Base-by-base conservation (phyloP, 2,888 invertebrate species). In the Caenorhabditis afra region DNA sequence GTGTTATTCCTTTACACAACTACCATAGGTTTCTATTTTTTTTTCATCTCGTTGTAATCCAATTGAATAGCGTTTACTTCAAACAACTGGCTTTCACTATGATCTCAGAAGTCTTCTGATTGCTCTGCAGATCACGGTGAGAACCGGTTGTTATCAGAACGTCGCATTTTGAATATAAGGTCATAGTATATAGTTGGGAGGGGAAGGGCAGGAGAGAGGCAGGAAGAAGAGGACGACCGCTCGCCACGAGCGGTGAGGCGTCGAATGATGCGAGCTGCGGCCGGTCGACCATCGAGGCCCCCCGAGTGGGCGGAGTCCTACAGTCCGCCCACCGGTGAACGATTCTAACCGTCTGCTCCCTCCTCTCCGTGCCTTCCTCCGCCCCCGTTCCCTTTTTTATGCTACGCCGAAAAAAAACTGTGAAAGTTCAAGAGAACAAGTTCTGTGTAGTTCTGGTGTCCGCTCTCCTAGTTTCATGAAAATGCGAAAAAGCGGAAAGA, bases 1-100 rank as follows among this genome's bases (percentile, higher is more conserved):
- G 7, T 29, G 29, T 35, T 16, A 35, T 4, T 23, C 44, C 3
- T 37, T 14, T 50, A 10, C 14, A 5, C 37, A 55, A 39, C 64
- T 20, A 61, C 61, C 22, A 11, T 14, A 18, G 47, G n/a, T 47
- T 47, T 47, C 16, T 47, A 16, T 8, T 29, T 52, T 29, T 52
- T 29, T 8, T 52, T n/a, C n/a, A n/a, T n/a, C n/a, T n/a, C n/a
- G n/a, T 29, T 29, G 29, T 5, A 29, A 29, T n/a, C n/a, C n/a
- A n/a, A n/a, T n/a, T n/a, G 29, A 29, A 29, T 29, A 3, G 29
- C 29, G 29, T 3, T 29, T 29, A 29, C 3, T 22, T 47, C 3
- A 8, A n/a, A 76, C 85, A 82, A 85, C 79, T 84, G 86, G 86
- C 84, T 86, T 87, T 86, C 85, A 87, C 83, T 77, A 86, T 85